These are phyloP conservation scores for Sebastes iracundus DNA, from an alignment of 2,797 vertebrate species.

Conservation along the genomic window DNA sequence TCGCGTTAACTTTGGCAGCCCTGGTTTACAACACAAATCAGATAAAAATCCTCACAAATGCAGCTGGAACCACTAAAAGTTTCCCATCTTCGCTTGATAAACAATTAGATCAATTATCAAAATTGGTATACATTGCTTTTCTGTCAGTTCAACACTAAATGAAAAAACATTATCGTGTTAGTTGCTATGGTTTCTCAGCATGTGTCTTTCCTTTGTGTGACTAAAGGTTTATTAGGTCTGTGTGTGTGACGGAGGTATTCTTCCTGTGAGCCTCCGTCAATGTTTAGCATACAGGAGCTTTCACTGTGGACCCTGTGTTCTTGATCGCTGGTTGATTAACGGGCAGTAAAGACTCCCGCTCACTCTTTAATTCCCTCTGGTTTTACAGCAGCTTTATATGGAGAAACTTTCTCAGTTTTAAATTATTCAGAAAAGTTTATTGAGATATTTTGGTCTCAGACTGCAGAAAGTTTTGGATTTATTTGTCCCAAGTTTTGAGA, in stretches of 20 bases:
- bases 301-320: background rate
- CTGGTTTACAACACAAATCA: too few relatives aligned
- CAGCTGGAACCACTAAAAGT: background rate
- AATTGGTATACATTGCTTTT: background rate
- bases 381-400: background rate
- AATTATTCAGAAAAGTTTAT: background rate
- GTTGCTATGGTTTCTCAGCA: background rate
- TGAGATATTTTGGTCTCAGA: background rate
- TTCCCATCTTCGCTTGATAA: background rate
- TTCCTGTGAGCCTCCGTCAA: background rate
- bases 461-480: background rate
- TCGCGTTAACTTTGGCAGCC: too few relatives aligned
- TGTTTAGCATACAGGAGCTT: slow-evolving; percentile 20
- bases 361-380: background rate
- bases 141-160: background rate
- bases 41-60: background rate
- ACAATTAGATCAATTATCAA: background rate
- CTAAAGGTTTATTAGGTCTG: background rate
- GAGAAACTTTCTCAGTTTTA: background rate
- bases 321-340: background rate
- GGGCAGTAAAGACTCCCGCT: background rate
- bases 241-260: background rate
- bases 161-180: background rate
- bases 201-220: background rate
- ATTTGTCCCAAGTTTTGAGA: background rate